phyloP scores from a whole-genome alignment of 2,113 vertebrate genomes.

The Carettochelys insculpta region DNA sequence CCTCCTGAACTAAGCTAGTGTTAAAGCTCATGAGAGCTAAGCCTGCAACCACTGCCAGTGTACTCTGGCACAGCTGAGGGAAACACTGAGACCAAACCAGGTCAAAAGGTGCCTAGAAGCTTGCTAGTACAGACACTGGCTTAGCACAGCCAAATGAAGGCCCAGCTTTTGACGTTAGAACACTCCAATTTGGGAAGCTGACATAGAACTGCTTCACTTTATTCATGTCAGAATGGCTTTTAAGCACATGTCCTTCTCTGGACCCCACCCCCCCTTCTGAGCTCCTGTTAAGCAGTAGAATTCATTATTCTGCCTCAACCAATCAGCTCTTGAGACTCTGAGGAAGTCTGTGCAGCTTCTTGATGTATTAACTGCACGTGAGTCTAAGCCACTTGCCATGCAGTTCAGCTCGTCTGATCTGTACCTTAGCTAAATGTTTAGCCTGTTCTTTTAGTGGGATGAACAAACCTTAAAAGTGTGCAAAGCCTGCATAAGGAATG shows the following conservation, averaged over 20 bases:
- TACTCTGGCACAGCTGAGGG: neutral
- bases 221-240: neutral
- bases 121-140: neutral
- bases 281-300: too few relatives aligned
- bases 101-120: neutral
- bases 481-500: neutral
- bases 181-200: neutral
- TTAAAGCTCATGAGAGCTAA: neutral
- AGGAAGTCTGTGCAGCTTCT: too few relatives aligned
- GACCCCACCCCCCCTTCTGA: too few relatives aligned
- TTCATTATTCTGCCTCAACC: too few relatives aligned
- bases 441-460: neutral
- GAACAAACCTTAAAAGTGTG: neutral
- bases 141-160: neutral
- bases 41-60: rapidly evolving
- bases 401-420: neutral
- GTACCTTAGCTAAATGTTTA: neutral
- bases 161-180: neutral
- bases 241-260: neutral
- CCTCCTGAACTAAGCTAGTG: neutral
- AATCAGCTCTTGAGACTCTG: too few relatives aligned
- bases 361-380: too few relatives aligned
- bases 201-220: neutral
- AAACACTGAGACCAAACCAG: too few relatives aligned
- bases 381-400: too few relatives aligned